Percentiles rank a stretch among this genome's conserved stretches.
phyloP scores from a whole-genome alignment of 2,113 vertebrate species.

The Chaetorhynchus papuensis region DNA sequence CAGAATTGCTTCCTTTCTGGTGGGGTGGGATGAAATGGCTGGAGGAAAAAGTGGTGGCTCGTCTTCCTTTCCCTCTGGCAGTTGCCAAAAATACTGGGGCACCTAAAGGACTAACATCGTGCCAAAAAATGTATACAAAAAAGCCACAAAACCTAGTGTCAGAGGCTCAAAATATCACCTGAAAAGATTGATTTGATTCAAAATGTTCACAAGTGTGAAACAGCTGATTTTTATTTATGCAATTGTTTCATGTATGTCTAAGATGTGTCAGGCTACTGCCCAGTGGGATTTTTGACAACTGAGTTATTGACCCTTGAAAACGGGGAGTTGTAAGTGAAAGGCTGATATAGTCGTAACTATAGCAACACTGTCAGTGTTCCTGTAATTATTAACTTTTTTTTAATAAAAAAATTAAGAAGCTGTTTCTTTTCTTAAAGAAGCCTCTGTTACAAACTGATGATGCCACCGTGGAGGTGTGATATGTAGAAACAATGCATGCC shows the following conservation, averaged over 20 bases:
- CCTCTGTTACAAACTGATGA: not conserved
- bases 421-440: slow-evolving; percentile 7
- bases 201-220: not conserved
- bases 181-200: not conserved
- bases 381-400: slow-evolving; percentile 61
- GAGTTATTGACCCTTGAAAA: slow-evolving; percentile 68
- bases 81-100: not conserved
- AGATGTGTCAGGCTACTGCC: slow-evolving; percentile 51
- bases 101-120: not conserved
- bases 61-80: not conserved
- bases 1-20: slow-evolving; percentile 25
- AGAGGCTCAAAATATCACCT: not conserved
- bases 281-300: slow-evolving; percentile 65
- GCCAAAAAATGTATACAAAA: not conserved
- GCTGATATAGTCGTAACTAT: slow-evolving; percentile 64
- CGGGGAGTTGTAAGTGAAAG: slow-evolving; percentile 44
- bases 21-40: not conserved
- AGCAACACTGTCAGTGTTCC: slow-evolving; percentile 62
- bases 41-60: not conserved
- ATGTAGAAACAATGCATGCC: not conserved
- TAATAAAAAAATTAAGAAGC: slow-evolving; percentile 43
- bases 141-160: not conserved
- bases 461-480: not conserved
- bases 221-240: not conserved
- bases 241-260: slow-evolving; percentile 32